phyloP scores from a whole-genome alignment of 2,888 invertebrate species.

The Andrena praecox region DNA sequence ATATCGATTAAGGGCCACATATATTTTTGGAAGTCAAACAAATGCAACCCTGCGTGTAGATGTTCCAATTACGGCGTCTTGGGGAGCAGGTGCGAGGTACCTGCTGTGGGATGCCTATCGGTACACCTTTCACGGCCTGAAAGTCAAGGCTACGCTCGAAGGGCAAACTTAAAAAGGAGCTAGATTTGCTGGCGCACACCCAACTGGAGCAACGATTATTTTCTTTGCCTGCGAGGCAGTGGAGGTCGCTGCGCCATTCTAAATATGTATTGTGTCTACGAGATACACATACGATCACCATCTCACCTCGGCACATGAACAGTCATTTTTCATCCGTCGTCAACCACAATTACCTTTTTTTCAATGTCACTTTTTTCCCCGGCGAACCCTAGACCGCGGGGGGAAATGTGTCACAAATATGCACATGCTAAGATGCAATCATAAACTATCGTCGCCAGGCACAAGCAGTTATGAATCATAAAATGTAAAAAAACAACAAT shows the following conservation, averaged over 20 bases:
- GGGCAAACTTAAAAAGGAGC: conserved; percentile 60
- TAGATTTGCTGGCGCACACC: conserved; percentile 55
- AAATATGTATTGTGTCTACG: conserved; percentile 25
- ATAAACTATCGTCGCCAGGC: background rate
- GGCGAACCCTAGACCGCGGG: background rate
- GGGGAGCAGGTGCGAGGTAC: conserved; percentile 35
- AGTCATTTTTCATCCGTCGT: conserved; percentile 26
- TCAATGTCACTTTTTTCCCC: background rate
- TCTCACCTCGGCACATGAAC: background rate
- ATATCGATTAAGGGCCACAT: background rate
- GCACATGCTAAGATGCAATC: background rate
- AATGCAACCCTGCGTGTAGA: conserved; percentile 21
- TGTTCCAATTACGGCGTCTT: conserved; percentile 27
- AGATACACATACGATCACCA: background rate
- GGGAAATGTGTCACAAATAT: background rate
- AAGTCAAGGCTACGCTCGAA: conserved; percentile 60
- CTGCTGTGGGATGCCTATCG: conserved; percentile 2
- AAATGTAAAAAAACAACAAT: background rate
- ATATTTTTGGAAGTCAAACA: conserved; percentile 21
- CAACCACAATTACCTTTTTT: conserved; percentile 4
- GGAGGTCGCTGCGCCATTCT: conserved; percentile 54
- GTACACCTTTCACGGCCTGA: conserved; percentile 29
- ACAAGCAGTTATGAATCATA: background rate
- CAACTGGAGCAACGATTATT: conserved; percentile 59
- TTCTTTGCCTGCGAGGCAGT: conserved; percentile 35